Conservation (phyloP, 2,888 invertebrate species). For the Rugalucina vietnamica region DNA sequence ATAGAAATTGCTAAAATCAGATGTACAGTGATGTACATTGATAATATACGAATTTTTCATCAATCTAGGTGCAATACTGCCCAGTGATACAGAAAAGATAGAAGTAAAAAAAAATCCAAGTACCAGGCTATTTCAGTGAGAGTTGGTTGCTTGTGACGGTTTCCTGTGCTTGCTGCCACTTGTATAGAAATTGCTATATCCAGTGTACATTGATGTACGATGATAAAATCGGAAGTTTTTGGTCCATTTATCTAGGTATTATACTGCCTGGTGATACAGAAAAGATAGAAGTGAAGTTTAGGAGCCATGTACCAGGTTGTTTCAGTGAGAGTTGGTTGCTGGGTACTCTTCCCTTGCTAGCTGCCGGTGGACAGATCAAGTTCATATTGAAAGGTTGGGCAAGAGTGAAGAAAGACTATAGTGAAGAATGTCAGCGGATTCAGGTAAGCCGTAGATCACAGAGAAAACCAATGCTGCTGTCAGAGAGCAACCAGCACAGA, state of each 20-base stretch:
- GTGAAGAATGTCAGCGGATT: conserved; percentile 10
- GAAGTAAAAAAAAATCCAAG: conserved; percentile 37
- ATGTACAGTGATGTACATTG: too few species aligned
- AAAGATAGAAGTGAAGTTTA: conserved; percentile 48
- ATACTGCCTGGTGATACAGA: conserved; percentile 50
- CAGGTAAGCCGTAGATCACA: conserved; percentile 32
- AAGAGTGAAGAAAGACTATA: conserved; percentile 13
- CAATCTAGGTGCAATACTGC: conserved; percentile 52
- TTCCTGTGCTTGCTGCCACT: conserved; percentile 44
- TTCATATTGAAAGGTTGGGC: conserved; percentile 49
- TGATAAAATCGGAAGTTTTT: not conserved
- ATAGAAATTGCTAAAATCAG: too few species aligned
- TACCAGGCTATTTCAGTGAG: conserved; percentile 57
- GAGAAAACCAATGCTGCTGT: too few species aligned
- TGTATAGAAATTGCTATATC: not conserved
- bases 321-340: conserved; percentile 56
- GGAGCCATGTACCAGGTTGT: conserved; percentile 46
- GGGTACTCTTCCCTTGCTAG: conserved; percentile 42
- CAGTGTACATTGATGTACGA: too few species aligned
- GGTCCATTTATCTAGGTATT: conserved; percentile 38
- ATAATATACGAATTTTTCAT: too few species aligned
- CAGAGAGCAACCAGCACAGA: too few species aligned
- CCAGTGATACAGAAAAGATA: conserved; percentile 44
- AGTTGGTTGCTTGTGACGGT: conserved; percentile 50
- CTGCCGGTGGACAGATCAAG: conserved; percentile 49